phyloP scores from a whole-genome alignment of 92 coral and sea anemone genomes.

The Metridium senile region DNA sequence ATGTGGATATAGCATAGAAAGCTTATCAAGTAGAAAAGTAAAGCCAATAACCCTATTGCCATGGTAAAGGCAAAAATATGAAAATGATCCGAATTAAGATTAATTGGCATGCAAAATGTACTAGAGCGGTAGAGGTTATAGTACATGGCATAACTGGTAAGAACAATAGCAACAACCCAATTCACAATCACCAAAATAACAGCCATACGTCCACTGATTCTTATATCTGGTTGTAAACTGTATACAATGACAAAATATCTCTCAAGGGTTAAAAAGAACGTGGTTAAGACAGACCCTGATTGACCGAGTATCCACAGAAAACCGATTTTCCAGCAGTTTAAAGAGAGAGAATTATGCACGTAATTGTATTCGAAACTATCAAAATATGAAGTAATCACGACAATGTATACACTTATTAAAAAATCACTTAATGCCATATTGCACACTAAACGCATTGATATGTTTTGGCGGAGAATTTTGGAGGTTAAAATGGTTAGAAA shows the following conservation, averaged over 20 bases:
- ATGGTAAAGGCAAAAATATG: too few relatives aligned
- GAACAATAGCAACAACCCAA: too few relatives aligned
- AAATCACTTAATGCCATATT: slow-evolving; percentile 46
- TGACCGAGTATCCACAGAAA: slow-evolving; percentile 34
- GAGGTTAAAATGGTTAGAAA: slow-evolving; percentile 10
- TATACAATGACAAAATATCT: slow-evolving; percentile 38
- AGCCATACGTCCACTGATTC: too few relatives aligned
- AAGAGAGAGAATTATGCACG: not conserved
- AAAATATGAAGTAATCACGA: slow-evolving; percentile 23
- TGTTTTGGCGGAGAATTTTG: slow-evolving; percentile 10
- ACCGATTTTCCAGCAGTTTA: slow-evolving; percentile 32
- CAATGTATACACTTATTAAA: slow-evolving; percentile 20
- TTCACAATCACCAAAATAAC: too few relatives aligned
- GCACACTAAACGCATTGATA: slow-evolving; percentile 31
- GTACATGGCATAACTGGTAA: too few relatives aligned
- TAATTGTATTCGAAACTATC: not conserved
- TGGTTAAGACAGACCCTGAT: slow-evolving; percentile 29
- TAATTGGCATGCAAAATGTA: too few relatives aligned
- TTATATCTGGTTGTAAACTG: slow-evolving; percentile 21
- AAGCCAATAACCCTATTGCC: too few relatives aligned
- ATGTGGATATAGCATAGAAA: too few relatives aligned
- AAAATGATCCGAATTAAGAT: too few relatives aligned
- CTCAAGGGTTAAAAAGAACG: slow-evolving; percentile 36
- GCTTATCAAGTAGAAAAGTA: too few relatives aligned
- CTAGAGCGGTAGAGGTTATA: too few relatives aligned